Percentiles rank a stretch among this genome's conserved stretches.
Evolutionary conservation across 2,113 vertebrate species (phyloP).

Genomic region (Mus pahari): DNA sequence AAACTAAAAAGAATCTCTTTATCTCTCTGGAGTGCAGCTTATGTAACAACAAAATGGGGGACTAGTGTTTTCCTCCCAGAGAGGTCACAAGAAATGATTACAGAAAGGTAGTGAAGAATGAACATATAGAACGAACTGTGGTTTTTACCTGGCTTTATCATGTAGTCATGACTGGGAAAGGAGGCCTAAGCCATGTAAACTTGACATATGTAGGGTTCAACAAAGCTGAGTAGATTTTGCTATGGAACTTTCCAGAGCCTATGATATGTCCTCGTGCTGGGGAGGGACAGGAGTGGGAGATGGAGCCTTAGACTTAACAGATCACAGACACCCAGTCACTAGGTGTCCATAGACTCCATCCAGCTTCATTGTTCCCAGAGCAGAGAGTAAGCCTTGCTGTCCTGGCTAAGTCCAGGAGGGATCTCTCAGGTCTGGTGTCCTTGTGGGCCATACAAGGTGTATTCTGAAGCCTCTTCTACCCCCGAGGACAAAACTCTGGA

Average conservation of each 20-base stretch:
- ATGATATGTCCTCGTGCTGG: neutral
- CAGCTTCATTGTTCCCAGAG: neutral
- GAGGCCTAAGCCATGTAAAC: neutral
- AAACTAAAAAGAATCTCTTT: neutral
- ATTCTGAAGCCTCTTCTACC: neutral
- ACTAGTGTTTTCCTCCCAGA: neutral
- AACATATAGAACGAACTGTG: neutral
- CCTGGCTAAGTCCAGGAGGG: neutral
- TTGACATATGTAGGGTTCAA: slow-evolving; percentile 6
- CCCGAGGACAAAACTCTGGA: neutral
- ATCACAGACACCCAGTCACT: neutral
- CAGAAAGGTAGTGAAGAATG: neutral
- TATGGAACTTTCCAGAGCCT: slow-evolving; percentile 12
- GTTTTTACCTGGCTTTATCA: slow-evolving; percentile 10
- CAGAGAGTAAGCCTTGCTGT: neutral
- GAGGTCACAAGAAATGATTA: neutral
- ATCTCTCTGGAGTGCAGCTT: neutral
- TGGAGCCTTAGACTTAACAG: neutral
- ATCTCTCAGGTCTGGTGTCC: neutral
- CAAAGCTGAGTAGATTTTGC: neutral
- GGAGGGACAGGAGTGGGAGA: neutral
- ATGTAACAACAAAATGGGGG: neutral
- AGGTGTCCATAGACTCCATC: neutral
- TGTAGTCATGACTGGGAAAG: neutral
- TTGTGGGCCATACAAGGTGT: neutral